These are phyloP conservation scores for Mixornis gularis DNA, from an alignment of 2,113 vertebrate genomes.

Conservation along the genomic window DNA sequence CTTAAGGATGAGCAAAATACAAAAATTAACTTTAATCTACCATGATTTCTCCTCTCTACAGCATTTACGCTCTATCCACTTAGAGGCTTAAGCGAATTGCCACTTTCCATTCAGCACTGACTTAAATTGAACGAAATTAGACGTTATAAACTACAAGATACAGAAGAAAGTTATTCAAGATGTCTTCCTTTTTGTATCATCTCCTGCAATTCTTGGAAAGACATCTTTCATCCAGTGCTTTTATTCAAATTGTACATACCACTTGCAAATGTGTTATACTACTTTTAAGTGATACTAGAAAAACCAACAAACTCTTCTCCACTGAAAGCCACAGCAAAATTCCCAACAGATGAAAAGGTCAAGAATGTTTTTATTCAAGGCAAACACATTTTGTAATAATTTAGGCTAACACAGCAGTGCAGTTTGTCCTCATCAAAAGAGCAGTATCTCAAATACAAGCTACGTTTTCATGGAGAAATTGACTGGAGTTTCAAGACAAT, in stretches of 20 bases:
- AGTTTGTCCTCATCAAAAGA: not conserved
- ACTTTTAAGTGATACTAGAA: not conserved
- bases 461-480: not conserved
- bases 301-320: not conserved
- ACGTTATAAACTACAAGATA: not conserved
- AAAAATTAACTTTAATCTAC: not conserved
- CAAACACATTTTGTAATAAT: not conserved
- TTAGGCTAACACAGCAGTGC: not conserved
- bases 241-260: not conserved
- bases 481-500: not conserved
- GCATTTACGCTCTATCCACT: not conserved
- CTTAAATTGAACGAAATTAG: not conserved
- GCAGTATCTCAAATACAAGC: not conserved
- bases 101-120: not conserved
- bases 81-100: constrained; percentile 18
- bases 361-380: not conserved
- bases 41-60: not conserved
- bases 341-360: constrained; percentile 16
- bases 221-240: not conserved
- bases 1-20: not conserved
- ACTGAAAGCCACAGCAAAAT: not conserved
- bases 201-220: not conserved
- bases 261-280: not conserved
- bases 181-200: not conserved
- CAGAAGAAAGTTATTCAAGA: constrained; percentile 38